Base-by-base conservation (phyloP, 2,888 invertebrate genomes). In the Glaucopsyche alexis region DNA sequence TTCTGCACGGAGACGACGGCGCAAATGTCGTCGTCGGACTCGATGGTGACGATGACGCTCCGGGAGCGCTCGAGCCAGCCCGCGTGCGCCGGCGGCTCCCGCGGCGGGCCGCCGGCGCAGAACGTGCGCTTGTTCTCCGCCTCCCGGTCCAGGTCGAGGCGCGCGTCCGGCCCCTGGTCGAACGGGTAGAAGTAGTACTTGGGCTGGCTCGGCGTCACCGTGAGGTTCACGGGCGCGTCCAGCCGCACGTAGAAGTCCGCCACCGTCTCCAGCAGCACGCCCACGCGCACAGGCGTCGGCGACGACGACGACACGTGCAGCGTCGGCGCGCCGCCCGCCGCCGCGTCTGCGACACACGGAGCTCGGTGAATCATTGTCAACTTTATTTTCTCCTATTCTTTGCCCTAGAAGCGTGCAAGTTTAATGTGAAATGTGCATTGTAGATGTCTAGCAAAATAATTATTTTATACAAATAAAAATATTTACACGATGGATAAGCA, bases 1-100 rank as follows among this genome's bases (percentile, higher is more conserved):
- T 96, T 95, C 85, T 98, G 97, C 79, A 97, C 95, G 0, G 97
- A 97, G 0, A 97, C 94, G 0, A 96, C 94, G 87, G 96, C 95
- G 81, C 97, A 98, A 0, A 94, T 93, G 60, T 94, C 94, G 79
- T 95, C 95, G 7, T 94, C 89, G 0, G 96, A 96, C 74, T 94
- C 93, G 0, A 96, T 94, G 84, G 94, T 93, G 0, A 96, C 89
- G 3, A 96, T 90, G 0, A 96, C 95, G 71, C 90, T 93, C 71
- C 91, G 82, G 75, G 94, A 83, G 79, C 89, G 79, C 0, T 85
- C 84, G 74, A 89, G 72, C 90, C 90, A 92, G 0, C 84, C 9
- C 7, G 38, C 42, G 8, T 8, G n/a, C n/a, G 40, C 40, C 65
- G 9, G 66, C 9, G 66, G 16, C 13, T 8, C 29, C 14, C 6